Evolutionary conservation across 2,113 vertebrate genomes (phyloP).

Genomic region (Sebastes schlegelii): DNA sequence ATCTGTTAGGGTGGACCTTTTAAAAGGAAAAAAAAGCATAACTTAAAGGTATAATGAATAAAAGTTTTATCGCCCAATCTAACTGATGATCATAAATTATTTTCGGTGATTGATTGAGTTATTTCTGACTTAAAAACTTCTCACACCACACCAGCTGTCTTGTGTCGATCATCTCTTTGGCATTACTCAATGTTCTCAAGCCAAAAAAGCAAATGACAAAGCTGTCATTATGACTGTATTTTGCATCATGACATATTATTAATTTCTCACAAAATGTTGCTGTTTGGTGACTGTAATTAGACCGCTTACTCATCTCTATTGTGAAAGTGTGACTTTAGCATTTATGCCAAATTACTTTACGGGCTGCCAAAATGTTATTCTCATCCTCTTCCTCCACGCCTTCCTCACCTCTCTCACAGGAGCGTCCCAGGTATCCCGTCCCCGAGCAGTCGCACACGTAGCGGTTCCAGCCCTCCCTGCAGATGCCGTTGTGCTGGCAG

Average conservation of each 20-base stretch:
- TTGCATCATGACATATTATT: conserved; percentile 47
- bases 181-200: conserved; percentile 52
- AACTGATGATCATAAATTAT: conserved; percentile 57
- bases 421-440: conserved; percentile 95
- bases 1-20: conserved; percentile 39
- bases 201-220: conserved; percentile 57
- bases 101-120: conserved; percentile 45
- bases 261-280: conserved; percentile 34
- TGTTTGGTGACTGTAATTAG: conserved; percentile 42
- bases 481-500: conserved; percentile 96
- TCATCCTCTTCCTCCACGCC: neutral
- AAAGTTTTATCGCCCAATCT: conserved; percentile 52
- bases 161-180: conserved; percentile 50
- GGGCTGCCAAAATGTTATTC: conserved; percentile 7
- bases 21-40: conserved; percentile 40
- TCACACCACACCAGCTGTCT: conserved; percentile 50
- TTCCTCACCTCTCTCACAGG: conserved; percentile 94
- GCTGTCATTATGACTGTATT: conserved; percentile 45
- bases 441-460: conserved; percentile 99
- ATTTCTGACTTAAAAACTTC: conserved; percentile 58
- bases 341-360: neutral
- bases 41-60: conserved; percentile 60
- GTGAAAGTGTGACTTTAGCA: conserved; percentile 26
- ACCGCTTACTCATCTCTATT: conserved; percentile 40
- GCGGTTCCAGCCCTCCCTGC: conserved; percentile 98